Conservation (phyloP, 2,113 vertebrate genomes). For the Pithys albifrons region DNA sequence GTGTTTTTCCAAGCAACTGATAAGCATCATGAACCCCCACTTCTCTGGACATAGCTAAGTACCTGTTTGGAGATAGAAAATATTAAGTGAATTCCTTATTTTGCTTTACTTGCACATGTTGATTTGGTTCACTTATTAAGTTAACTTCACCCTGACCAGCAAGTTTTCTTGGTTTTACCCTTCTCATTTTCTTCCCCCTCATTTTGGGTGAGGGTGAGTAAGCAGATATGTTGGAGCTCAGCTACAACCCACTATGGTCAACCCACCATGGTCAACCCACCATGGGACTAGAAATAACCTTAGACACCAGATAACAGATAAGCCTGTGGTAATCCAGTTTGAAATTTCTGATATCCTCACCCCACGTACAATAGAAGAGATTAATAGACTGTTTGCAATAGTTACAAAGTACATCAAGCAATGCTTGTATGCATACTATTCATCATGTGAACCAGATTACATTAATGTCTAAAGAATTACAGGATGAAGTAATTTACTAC, state of each 20-base stretch:
- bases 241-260: background rate
- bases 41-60: background rate
- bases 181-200: background rate
- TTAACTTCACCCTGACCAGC: background rate
- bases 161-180: background rate
- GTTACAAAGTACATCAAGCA: background rate
- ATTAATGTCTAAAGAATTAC: background rate
- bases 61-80: background rate
- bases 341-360: background rate
- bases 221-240: background rate
- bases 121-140: background rate
- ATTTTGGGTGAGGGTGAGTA: rapidly evolving
- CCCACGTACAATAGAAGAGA: background rate
- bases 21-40: rapidly evolving
- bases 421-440: background rate
- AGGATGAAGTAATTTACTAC: conserved; percentile 4
- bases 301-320: background rate
- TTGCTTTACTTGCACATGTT: background rate
- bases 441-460: background rate
- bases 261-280: background rate
- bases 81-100: background rate
- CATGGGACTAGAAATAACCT: background rate
- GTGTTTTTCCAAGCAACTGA: background rate
- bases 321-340: background rate
- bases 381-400: background rate